Evolutionary conservation across 37 sponge, comb jelly and placozoan genomes (phyloP).

Genomic region (Ianthella basta): DNA sequence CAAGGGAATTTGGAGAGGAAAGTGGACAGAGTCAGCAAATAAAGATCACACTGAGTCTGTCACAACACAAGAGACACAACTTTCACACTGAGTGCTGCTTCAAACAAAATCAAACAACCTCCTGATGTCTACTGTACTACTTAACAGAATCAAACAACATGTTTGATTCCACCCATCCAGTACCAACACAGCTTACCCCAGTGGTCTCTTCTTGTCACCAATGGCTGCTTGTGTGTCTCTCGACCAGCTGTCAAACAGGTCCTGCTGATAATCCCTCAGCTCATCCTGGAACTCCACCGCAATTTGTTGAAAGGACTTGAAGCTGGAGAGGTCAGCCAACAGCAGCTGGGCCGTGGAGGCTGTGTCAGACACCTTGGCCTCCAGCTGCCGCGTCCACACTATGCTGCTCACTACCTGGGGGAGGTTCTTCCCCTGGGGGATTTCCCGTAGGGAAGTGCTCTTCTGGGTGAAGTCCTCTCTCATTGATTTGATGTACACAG

Average conservation of each 20-base stretch:
- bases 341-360: constrained; percentile 60
- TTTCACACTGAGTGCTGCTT: no score
- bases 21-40: neutral
- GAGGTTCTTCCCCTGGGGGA: constrained; percentile 84
- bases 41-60: no score
- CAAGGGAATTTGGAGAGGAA: neutral
- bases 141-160: no score
- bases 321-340: constrained; percentile 81
- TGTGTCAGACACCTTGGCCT: constrained; percentile 82
- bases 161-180: no score
- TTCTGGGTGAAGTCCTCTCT: constrained; percentile 76
- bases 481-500: constrained; percentile 77
- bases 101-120: no score
- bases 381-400: constrained; percentile 86
- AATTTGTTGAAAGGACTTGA: constrained; percentile 52
- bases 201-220: constrained; percentile 55
- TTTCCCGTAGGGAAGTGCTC: constrained; percentile 10
- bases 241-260: constrained; percentile 89
- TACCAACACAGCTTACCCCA: constrained; percentile 51
- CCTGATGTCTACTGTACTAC: no score
- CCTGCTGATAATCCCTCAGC: constrained; percentile 67
- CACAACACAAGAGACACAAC: neutral
- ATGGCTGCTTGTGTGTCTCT: constrained; percentile 65
- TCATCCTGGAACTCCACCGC: constrained; percentile 67
- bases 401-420: constrained; percentile 90